A percentile compares a stretch with the other conserved stretches of the same genome.
phyloP scores from a whole-genome alignment of 2,888 invertebrate species.

The Heliconius ismenius region DNA sequence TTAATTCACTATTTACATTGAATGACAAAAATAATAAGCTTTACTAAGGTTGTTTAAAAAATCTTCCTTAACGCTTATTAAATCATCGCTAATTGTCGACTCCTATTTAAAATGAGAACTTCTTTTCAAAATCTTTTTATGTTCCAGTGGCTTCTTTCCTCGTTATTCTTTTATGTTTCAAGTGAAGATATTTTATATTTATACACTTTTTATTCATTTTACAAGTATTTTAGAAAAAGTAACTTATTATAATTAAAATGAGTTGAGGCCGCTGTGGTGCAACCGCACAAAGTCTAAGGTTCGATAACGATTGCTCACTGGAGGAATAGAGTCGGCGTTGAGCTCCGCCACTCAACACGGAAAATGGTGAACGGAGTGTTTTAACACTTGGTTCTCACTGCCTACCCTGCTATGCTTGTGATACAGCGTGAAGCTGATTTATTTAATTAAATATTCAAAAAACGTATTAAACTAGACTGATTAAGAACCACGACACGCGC shows the following conservation, averaged over 20 bases:
- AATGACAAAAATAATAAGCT: background rate
- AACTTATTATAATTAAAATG: background rate
- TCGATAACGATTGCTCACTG: too few relatives aligned
- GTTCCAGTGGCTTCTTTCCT: constrained; percentile 12
- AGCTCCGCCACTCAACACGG: too few relatives aligned
- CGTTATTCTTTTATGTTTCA: constrained; percentile 5
- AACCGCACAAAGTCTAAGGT: too few relatives aligned
- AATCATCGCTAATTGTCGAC: constrained; percentile 20
- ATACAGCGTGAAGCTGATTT: too few relatives aligned
- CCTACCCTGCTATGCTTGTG: too few relatives aligned
- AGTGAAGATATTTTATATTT: background rate
- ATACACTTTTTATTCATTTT: background rate
- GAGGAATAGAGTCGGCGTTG: too few relatives aligned
- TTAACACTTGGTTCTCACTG: too few relatives aligned
- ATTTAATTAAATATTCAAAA: too few relatives aligned
- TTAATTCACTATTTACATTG: too few relatives aligned
- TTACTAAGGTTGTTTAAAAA: background rate
- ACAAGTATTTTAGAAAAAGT: background rate
- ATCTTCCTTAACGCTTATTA: background rate
- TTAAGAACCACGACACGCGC: too few relatives aligned
- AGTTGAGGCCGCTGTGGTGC: background rate
- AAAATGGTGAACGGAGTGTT: too few relatives aligned
- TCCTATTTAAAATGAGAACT: constrained; percentile 1
- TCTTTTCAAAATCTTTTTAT: background rate
- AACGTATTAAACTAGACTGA: too few relatives aligned